Percentiles rank a stretch among this genome's conserved stretches.
phyloP scores from a whole-genome alignment of 30 jellyfish, hydroid and myxozoan genomes.

The Clytia hemisphaerica region DNA sequence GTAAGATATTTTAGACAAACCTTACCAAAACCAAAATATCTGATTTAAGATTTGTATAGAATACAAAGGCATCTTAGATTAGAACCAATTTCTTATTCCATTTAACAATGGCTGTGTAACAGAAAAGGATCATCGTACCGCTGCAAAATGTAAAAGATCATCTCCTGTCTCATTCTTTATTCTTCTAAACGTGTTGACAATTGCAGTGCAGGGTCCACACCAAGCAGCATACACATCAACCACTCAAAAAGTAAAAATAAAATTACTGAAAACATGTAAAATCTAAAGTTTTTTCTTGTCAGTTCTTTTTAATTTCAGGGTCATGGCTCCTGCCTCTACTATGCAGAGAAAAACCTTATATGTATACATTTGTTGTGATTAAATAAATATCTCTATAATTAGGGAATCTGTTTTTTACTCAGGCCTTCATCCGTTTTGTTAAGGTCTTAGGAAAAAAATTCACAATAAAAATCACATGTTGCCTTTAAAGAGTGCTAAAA shows the following conservation, averaged over 20 bases:
- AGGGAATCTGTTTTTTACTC: too few species aligned
- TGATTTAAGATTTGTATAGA: not conserved
- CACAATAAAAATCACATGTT: not conserved
- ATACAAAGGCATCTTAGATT: not conserved
- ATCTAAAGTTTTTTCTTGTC: too few species aligned
- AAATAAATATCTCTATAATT: too few species aligned
- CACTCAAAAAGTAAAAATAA: conserved; percentile 35
- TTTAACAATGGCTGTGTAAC: not conserved
- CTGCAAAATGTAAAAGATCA: conserved; percentile 86
- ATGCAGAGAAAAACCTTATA: too few species aligned
- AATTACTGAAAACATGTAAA: not conserved
- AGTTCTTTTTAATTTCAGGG: too few species aligned
- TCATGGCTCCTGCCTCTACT: too few species aligned
- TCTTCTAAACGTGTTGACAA: conserved; percentile 73
- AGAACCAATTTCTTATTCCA: not conserved
- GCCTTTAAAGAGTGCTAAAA: not conserved
- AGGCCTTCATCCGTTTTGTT: too few species aligned
- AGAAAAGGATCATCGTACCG: conserved; percentile 31
- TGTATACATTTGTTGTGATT: too few species aligned
- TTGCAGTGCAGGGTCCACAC: conserved; percentile 99
- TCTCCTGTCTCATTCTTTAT: conserved; percentile 89
- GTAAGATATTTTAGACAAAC: not conserved
- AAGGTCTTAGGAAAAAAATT: too few species aligned
- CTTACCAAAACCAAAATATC: not conserved
- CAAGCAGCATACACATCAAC: conserved; percentile 97